Conservation (phyloP, 2,797 vertebrate genomes). For the Rhyacichthys aspro region DNA sequence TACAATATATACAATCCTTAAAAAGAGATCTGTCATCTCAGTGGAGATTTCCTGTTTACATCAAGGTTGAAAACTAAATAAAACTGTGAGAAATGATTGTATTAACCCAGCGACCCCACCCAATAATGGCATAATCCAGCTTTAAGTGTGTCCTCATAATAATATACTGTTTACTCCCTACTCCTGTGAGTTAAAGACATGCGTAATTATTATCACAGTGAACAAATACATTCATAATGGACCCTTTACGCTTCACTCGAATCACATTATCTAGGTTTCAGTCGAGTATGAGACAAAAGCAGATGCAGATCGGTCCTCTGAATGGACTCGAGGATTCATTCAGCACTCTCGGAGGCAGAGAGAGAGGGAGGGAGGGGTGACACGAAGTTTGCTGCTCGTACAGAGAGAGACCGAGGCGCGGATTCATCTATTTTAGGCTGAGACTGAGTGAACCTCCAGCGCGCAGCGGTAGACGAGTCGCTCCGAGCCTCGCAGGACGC, state of each 20-base stretch:
- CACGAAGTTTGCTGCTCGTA: constrained; percentile 59
- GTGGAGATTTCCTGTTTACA: too few relatives aligned
- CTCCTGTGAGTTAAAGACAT: neutral
- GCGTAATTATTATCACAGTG: neutral
- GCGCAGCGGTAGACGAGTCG: constrained; percentile 7
- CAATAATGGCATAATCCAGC: too few relatives aligned
- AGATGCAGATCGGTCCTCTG: constrained; percentile 6
- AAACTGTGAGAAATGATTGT: too few relatives aligned
- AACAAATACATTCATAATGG: neutral
- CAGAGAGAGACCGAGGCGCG: constrained; percentile 17
- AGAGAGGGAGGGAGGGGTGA: constrained; percentile 11
- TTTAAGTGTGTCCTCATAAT: too few relatives aligned
- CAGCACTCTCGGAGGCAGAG: constrained; percentile 25
- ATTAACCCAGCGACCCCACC: too few relatives aligned
- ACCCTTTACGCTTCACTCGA: neutral
- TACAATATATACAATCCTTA: too few relatives aligned
- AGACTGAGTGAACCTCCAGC: constrained; percentile 27
- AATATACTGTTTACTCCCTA: too few relatives aligned
- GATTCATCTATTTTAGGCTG: constrained; percentile 47
- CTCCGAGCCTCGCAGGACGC: constrained; percentile 2
- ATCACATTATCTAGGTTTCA: neutral
- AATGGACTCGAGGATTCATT: constrained; percentile 35
- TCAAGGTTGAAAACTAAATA: too few relatives aligned
- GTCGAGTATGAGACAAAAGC: neutral
- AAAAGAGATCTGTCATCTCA: too few relatives aligned